phyloP scores from a whole-genome alignment of 64 coral and sea anemone genomes.

The Dendronephthya gigantea region DNA sequence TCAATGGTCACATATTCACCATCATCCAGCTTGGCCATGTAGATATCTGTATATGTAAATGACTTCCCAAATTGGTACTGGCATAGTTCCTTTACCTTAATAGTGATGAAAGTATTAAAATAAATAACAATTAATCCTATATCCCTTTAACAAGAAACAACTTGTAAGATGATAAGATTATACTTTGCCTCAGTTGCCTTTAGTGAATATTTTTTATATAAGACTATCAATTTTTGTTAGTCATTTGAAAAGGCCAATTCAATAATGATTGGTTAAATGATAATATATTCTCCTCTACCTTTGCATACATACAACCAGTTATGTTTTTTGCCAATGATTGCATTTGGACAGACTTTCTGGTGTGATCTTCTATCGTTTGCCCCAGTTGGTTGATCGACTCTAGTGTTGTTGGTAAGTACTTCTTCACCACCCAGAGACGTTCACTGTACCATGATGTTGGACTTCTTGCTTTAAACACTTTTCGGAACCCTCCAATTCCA shows the following conservation, averaged over 20 bases:
- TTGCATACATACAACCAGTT: background rate
- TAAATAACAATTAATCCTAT: background rate
- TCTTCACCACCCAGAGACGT: background rate
- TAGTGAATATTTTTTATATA: background rate
- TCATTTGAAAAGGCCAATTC: no score
- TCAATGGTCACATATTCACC: constrained; percentile 21
- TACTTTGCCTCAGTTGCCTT: no score
- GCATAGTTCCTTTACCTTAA: background rate
- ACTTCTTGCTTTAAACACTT: background rate
- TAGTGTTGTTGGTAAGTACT: background rate
- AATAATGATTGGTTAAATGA: no score
- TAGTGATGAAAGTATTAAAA: background rate
- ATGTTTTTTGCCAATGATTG: background rate
- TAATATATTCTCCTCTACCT: background rate
- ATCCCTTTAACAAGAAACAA: no score
- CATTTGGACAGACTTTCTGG: background rate
- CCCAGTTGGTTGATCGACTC: background rate
- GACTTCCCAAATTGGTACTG: background rate
- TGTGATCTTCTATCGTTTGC: background rate
- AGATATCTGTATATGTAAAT: constrained; percentile 3
- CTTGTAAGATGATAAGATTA: no score
- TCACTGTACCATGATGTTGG: background rate
- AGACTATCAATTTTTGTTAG: background rate
- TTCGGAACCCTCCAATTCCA: background rate
- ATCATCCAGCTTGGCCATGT: constrained; percentile 13